Conservation (phyloP, 2,113 vertebrate genomes). For the Calypte anna region DNA sequence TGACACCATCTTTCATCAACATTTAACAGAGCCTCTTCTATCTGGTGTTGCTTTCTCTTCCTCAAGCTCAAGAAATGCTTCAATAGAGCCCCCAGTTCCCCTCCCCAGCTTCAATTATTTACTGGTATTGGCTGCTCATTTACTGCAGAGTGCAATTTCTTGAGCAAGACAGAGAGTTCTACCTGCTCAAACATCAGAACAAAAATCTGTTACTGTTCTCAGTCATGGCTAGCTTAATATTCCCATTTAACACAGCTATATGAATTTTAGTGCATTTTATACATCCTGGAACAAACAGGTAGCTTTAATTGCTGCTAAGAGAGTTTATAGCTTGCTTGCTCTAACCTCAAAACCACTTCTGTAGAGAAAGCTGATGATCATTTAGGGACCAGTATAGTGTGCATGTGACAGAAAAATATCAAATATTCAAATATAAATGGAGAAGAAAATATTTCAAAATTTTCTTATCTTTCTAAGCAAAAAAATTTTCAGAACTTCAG, state of each 20-base stretch:
- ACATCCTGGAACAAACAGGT: neutral
- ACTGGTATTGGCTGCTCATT: neutral
- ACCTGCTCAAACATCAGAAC: neutral
- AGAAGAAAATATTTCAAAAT: neutral
- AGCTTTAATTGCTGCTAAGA: neutral
- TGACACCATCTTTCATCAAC: neutral
- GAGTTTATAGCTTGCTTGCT: neutral
- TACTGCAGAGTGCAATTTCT: neutral
- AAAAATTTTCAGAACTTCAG: neutral
- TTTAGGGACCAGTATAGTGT: neutral
- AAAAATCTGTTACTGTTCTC: neutral
- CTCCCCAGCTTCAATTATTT: neutral
- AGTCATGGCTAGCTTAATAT: neutral
- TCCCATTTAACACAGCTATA: neutral
- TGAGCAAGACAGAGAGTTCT: neutral
- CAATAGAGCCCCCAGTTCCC: neutral
- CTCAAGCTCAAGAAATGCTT: neutral
- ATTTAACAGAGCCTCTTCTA: neutral
- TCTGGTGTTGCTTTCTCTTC: neutral
- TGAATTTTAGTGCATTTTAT: neutral
- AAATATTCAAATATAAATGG: neutral
- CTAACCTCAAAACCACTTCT: neutral
- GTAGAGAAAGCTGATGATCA: neutral
- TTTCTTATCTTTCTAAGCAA: neutral
- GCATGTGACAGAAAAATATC: neutral